These are phyloP conservation scores for Crotalus viridis DNA, from an alignment of 2,113 vertebrate genomes.

Conservation along the genomic window DNA sequence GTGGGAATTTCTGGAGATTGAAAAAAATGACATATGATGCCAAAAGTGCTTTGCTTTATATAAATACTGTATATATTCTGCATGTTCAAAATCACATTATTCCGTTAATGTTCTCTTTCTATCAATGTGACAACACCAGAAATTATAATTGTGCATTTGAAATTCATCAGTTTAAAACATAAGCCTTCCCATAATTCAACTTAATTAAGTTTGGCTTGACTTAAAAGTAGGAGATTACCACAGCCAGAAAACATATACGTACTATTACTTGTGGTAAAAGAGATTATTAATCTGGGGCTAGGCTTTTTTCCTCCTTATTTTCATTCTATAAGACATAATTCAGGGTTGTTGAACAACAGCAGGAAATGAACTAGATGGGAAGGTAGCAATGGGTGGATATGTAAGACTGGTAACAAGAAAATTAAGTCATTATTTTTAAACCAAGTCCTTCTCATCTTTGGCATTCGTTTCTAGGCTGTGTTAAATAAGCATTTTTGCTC, in stretches of 20 bases:
- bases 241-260: neutral
- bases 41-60: neutral
- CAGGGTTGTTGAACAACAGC: neutral
- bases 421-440: constrained; percentile 21
- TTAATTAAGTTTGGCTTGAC: constrained; percentile 7
- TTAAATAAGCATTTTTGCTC: constrained; percentile 16
- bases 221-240: constrained; percentile 23
- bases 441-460: neutral
- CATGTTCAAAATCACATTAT: neutral
- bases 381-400: neutral
- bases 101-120: constrained; percentile 4
- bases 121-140: neutral
- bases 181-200: neutral
- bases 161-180: neutral
- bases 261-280: constrained; percentile 20
- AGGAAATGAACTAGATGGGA: neutral
- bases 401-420: neutral
- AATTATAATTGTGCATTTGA: neutral
- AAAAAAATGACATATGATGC: neutral
- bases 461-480: neutral
- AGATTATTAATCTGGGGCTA: neutral
- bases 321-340: neutral
- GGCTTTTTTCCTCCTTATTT: neutral
- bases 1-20: neutral
- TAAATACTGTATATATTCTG: neutral